These are phyloP conservation scores for Philaethria dido DNA, from an alignment of 2,888 invertebrate genomes.

Conservation along the genomic window DNA sequence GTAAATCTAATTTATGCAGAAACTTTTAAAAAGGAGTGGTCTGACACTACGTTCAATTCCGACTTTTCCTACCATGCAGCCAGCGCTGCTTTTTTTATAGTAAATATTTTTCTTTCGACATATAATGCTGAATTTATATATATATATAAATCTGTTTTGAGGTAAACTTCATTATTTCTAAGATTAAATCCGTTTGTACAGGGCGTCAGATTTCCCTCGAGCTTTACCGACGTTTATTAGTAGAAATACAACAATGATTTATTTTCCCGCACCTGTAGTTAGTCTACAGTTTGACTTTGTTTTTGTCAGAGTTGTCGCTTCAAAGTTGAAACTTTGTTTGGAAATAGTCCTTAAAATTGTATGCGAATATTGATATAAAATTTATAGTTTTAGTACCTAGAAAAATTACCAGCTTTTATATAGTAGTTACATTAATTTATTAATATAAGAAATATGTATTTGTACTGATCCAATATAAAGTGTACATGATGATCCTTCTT, in stretches of 20 bases:
- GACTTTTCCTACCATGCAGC: too few species aligned
- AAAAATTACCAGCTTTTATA: too few species aligned
- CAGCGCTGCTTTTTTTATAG: not conserved
- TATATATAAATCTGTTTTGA: constrained; percentile 19
- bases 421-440: too few species aligned
- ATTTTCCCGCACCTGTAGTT: constrained; percentile 36
- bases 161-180: constrained; percentile 35
- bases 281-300: constrained; percentile 8
- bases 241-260: constrained; percentile 37
- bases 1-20: too few species aligned
- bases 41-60: too few species aligned
- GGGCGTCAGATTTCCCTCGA: constrained; percentile 40
- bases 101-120: not conserved
- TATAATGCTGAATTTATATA: not conserved
- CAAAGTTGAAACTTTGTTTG: not conserved
- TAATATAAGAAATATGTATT: too few species aligned
- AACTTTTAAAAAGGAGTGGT: too few species aligned
- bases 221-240: constrained; percentile 38
- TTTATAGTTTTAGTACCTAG: not conserved
- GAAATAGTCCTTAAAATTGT: not conserved
- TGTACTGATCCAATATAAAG: too few species aligned
- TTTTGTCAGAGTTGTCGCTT: not conserved
- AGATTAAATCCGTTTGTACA: constrained; percentile 35
- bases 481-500: too few species aligned
- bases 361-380: not conserved